Evolutionary conservation across 37 sponge, comb jelly and placozoan genomes (phyloP), one percentile per base, ranked within the genome.

Genomic region (Halichondria panicea): DNA sequence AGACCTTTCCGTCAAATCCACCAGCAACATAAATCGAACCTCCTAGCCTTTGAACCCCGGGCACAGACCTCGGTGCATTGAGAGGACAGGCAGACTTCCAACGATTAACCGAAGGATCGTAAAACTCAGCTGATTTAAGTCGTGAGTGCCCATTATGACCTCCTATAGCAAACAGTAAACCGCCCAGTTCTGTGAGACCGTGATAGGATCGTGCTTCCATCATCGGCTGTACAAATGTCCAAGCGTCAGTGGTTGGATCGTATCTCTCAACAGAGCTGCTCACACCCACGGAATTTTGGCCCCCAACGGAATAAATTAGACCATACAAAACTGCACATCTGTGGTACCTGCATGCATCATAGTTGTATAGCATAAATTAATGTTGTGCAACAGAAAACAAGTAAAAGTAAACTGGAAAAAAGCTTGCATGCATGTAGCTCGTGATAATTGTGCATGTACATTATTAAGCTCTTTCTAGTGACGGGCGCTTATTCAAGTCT

Each of bases 21-120:
- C 87, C 87, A 3, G 76, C 87, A 25, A 88, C 78, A 67, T 65
- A 78, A 40, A 88, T 63, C 2, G 74, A 66, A 35, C 74, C 74
- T 38, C 67, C 55, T 9, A 78, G 55, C 30, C 78, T 22, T 27
- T 83, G 72, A 11, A 72, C 79, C 6, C 89, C 84, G 1, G 53
- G 59, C 15, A 88, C 83, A n/a, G 84, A 88, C 24, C 83, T 77
- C 18, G 78, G 74, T 1, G 48, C 41, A 21, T 46, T 32, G 78
- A 88, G 48, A n/a, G 83, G 73, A 24, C 82, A 35, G 15, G 35
- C 68, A 8, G 9, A 1, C 25, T 28, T 61, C 77, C 77, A 84
- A 6, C 37, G 25, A 34, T 83, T 61, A 11, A 8, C 43, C 12
- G 56, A 7, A n/a, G 84, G 76, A 67, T 83, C 56, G 40, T 70